A percentile compares a stretch with the other conserved stretches of the same genome.
Evolutionary conservation across 2,888 invertebrate genomes (phyloP).

Genomic region (Thecophora atra): DNA sequence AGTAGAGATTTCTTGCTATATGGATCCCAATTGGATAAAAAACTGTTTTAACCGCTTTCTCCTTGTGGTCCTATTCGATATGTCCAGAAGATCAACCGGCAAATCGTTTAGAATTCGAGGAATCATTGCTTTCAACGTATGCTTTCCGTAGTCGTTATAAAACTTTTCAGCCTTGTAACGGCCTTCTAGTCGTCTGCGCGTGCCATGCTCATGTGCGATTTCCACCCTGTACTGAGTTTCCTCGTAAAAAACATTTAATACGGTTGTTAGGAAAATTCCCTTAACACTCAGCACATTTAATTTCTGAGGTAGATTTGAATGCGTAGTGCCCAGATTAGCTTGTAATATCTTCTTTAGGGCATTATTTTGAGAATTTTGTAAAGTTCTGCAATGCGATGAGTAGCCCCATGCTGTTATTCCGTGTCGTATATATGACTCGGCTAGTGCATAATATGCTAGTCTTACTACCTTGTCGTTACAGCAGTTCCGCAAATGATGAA

Average conservation of each 20-base stretch:
- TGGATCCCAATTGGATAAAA: no score
- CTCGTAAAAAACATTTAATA: neutral
- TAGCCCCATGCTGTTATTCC: neutral
- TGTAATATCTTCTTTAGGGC: neutral
- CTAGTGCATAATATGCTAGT: neutral
- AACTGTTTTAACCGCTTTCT: no score
- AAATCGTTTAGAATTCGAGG: no score
- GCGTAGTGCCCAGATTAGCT: neutral
- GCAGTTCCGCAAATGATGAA: neutral
- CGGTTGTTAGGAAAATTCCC: neutral
- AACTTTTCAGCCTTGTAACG: neutral
- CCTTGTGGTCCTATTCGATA: no score
- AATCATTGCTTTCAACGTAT: neutral
- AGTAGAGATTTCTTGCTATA: no score
- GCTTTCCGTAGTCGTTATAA: slow-evolving; percentile 1
- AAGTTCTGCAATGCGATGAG: neutral
- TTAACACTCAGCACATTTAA: neutral
- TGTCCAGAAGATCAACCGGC: no score
- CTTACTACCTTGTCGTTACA: neutral
- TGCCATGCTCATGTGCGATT: neutral
- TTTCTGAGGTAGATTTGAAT: neutral
- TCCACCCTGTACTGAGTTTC: neutral
- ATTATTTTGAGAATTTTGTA: neutral
- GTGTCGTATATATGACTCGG: neutral
- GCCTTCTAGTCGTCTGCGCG: neutral